Base-by-base conservation (phyloP, 1,140 invertebrate genomes). In the Dreissena rostriformis region DNA sequence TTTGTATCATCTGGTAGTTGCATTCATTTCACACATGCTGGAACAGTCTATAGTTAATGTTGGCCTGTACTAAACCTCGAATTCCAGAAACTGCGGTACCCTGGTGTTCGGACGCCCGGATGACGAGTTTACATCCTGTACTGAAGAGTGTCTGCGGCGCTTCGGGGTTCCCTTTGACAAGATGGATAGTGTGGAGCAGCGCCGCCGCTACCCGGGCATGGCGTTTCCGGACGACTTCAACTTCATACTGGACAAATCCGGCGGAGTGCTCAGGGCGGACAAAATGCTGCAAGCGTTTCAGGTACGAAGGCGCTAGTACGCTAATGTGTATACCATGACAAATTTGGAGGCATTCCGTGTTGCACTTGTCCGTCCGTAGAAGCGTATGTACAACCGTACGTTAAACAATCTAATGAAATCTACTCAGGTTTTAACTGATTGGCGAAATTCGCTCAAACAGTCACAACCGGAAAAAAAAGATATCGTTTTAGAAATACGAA, bases 201-300 rank as follows among this genome's bases (percentile, higher is more conserved):
- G 55, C 15, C 14, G 24, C 6, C 67, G 81, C 19, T 92, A 86
- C 63, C 91, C 91, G n/a, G 87, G 88, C 86, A 55, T 92, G n/a
- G 28, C 26, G 7, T 90, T 88, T 68, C 82, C 87, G 4, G 66
- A 82, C n/a, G 75, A 81, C 12, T 85, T 70, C 52, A 74, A 49
- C 10, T 90, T 74, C 55, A 74, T 92, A 19, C 82, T 89, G 5
- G 92, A 93, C 67, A 57, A 84, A 17, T 86, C 85, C n/a, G 92
- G 88, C 8, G 92, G 92, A 0, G 82, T 92, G 17, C 81, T 93
- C 12, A 84, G 81, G 39, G 90, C 92, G 10, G 91, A 93, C 57
- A 91, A 90, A 75, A 86, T 89, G 28, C 73, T 93, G 22, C 28
- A 51, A 29, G 89, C 91, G 29, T 90, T 90, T 71, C 92, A 93